These are phyloP conservation scores for Panzeria rudis DNA, from an alignment of 2,888 invertebrate species.

Conservation along the genomic window DNA sequence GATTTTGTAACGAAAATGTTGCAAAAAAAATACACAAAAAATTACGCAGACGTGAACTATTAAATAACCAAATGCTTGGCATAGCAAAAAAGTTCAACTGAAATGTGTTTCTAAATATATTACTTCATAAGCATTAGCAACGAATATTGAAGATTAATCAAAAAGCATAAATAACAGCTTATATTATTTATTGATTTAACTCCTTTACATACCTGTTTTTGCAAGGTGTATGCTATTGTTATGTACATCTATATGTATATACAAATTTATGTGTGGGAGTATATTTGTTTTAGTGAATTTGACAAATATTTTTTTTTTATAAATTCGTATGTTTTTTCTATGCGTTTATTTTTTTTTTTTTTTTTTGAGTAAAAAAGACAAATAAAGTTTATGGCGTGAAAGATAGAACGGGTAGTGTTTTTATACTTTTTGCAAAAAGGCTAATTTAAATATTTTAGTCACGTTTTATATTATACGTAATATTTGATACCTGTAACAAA, in stretches of 20 bases:
- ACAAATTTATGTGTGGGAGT: background rate
- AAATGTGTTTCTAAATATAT: background rate
- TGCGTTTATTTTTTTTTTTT: constrained; percentile 15
- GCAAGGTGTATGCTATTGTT: background rate
- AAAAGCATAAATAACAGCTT: background rate
- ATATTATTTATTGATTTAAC: background rate
- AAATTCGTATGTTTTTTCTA: constrained; percentile 29
- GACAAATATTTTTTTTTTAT: constrained; percentile 51
- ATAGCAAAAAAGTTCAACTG: background rate
- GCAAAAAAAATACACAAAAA: constrained; percentile 7
- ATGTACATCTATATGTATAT: background rate
- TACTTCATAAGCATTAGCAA: background rate
- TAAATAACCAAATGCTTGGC: background rate
- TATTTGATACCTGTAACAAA: constrained; percentile 64
- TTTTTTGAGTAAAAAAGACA: too few relatives aligned
- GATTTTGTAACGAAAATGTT: constrained; percentile 27
- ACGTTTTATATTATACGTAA: constrained; percentile 71
- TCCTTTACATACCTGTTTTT: background rate
- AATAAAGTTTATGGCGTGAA: constrained; percentile 58
- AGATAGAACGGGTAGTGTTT: constrained; percentile 46
- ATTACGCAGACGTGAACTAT: constrained; percentile 2
- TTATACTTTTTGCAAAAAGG: background rate
- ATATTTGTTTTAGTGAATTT: constrained; percentile 22
- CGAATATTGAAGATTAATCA: background rate
- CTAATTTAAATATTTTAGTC: constrained; percentile 62